Conservation (phyloP, 2,113 vertebrate species). For the Engystomops pustulosus region DNA sequence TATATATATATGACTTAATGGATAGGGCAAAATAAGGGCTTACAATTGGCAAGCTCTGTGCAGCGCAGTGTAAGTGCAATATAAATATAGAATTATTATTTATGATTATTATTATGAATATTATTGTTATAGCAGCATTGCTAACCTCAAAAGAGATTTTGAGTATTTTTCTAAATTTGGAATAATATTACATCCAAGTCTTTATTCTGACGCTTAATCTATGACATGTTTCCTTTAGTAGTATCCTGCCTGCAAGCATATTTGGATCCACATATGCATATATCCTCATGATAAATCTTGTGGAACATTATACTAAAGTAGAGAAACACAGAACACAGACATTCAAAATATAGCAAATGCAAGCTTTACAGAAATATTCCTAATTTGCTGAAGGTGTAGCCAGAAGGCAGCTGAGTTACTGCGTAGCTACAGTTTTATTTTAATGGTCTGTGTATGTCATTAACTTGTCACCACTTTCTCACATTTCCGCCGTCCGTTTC, state of each 20-base stretch:
- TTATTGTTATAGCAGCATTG: too few relatives aligned
- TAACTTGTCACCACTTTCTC: not conserved
- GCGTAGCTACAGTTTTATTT: not conserved
- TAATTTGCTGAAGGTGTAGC: conserved; percentile 7
- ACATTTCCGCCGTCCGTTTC: not conserved
- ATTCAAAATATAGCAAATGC: not conserved
- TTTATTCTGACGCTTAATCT: not conserved
- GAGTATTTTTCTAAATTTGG: too few relatives aligned
- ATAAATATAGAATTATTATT: too few relatives aligned
- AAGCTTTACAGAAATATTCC: conserved; percentile 9
- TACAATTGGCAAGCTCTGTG: too few relatives aligned
- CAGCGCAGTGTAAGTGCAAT: too few relatives aligned
- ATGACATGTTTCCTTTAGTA: not conserved
- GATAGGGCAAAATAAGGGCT: too few relatives aligned
- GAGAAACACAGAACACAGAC: not conserved
- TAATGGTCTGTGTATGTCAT: not conserved
- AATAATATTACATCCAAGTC: too few relatives aligned
- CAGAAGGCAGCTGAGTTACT: not conserved
- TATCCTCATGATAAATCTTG: not conserved
- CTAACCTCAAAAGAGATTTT: too few relatives aligned
- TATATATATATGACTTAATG: too few relatives aligned
- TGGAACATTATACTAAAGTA: not conserved
- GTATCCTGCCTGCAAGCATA: not conserved
- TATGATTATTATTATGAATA: too few relatives aligned
- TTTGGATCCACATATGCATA: not conserved